Evolutionary conservation across 1,140 invertebrate species (phyloP), one percentile per base, ranked within the genome.

Genomic region (Drosophila persimilis): DNA sequence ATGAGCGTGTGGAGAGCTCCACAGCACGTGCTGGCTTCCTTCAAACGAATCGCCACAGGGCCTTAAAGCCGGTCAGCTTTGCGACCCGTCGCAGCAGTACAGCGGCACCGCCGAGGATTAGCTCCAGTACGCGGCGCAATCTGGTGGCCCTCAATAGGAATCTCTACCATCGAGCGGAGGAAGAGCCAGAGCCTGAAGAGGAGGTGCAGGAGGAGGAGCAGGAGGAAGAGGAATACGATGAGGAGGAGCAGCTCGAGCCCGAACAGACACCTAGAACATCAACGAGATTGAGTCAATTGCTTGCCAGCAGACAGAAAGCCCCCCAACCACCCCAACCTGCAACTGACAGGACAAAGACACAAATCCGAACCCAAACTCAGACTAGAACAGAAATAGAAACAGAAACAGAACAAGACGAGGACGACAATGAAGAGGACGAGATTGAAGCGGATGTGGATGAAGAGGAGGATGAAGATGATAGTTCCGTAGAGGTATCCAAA

Each of bases 11-110:
- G 9, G 13, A 45, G 5, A 31, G 45, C 0, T 7, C 9, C 41
- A 44, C 62, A 31, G 24, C 53, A 45, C 75, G 75, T 4, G 47
- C 62, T 0, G 76, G 60, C 31, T 85, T 84, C 15, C 43, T 85
- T 43, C 73, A 85, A 63, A 85, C 80, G 1, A 84, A 84, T 17
- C 76, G 80, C 1, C 80, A 84, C 65, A 67, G 80, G 6, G 63
- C 80, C 0, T 35, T 84, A 15, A 73, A 31, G 9, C 48, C 53
- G 8, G 61, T 47, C 0, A 57, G 1, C 8, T 67, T 61, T 48
- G 62, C 26, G 0, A 54, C 26, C 0, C 70, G 64, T 6, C 65
- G 65, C 41, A 75, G 64, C n/a, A 75, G 60, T n/a, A 72, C 81
- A 13, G 35, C 57, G 11, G 44, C 67, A 20, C 81, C 77, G 13